phyloP scores from a whole-genome alignment of 1,140 invertebrate genomes.

The Heliconius hewitsoni region DNA sequence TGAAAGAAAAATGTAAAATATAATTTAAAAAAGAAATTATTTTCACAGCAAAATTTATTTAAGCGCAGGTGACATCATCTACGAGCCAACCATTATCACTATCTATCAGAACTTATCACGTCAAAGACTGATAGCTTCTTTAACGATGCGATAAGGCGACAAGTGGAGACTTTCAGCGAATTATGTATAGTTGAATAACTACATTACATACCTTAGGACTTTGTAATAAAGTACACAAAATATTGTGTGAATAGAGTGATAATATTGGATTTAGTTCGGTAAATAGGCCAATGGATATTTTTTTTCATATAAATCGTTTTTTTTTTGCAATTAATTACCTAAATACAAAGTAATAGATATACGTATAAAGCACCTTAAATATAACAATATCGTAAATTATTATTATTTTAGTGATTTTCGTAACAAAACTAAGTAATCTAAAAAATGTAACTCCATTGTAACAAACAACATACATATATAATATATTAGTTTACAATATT shows the following conservation, averaged over 20 bases:
- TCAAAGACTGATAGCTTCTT: slow-evolving; percentile 50
- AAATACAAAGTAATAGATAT: background rate
- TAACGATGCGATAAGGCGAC: slow-evolving; percentile 49
- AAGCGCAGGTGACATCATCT: slow-evolving; percentile 45
- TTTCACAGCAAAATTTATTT: background rate
- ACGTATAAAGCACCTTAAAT: background rate
- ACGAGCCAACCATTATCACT: slow-evolving; percentile 39
- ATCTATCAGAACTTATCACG: slow-evolving; percentile 51
- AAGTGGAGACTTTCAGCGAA: slow-evolving; percentile 45
- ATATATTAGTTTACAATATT: background rate
- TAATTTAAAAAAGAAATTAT: background rate
- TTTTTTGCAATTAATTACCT: background rate
- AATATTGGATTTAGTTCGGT: slow-evolving; percentile 30
- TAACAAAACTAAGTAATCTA: no score
- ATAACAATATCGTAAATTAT: background rate
- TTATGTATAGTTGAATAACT: slow-evolving; percentile 32
- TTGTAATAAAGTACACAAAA: slow-evolving; percentile 20
- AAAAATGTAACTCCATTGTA: no score
- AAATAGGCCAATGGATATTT: slow-evolving; percentile 28
- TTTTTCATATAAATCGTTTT: background rate
- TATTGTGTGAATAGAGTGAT: slow-evolving; percentile 18
- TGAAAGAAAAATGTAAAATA: background rate
- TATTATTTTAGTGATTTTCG: no score
- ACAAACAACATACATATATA: no score
- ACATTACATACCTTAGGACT: slow-evolving; percentile 32